Percentiles rank a stretch among this genome's conserved stretches.
Conservation (phyloP, 2,797 vertebrate species). For the Xenopus petersii region DNA sequence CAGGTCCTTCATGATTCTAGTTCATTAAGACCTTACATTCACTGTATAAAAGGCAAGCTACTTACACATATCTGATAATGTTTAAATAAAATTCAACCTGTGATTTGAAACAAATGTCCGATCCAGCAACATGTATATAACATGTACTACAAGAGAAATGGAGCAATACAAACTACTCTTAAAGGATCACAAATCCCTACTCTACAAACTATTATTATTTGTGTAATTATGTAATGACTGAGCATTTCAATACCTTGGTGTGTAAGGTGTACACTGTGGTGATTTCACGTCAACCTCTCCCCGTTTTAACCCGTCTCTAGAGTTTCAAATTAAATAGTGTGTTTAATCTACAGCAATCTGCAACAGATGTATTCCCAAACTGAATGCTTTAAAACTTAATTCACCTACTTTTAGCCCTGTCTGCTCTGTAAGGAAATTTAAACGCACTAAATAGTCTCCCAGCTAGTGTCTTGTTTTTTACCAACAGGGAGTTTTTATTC, state of each 20-base stretch:
- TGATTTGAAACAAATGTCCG: too few relatives aligned
- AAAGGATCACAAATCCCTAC: constrained; percentile 3
- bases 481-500: neutral
- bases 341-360: neutral
- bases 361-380: constrained; percentile 1
- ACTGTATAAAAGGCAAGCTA: too few relatives aligned
- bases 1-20: too few relatives aligned
- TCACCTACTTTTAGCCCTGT: constrained; percentile 11
- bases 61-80: too few relatives aligned
- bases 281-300: neutral
- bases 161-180: constrained; percentile 23
- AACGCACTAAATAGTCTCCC: neutral
- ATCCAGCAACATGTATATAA: neutral
- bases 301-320: constrained; percentile 7
- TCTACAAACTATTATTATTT: constrained; percentile 16
- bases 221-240: constrained; percentile 13
- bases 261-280: constrained; percentile 2
- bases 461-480: neutral
- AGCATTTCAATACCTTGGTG: constrained; percentile 2
- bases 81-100: too few relatives aligned
- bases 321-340: constrained; percentile 11
- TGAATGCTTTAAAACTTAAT: constrained; percentile 6
- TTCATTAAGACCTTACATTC: too few relatives aligned
- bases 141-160: constrained; percentile 17
- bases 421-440: neutral